Conservation (phyloP, 2,888 invertebrate genomes). For the Lacanobia oleracea region DNA sequence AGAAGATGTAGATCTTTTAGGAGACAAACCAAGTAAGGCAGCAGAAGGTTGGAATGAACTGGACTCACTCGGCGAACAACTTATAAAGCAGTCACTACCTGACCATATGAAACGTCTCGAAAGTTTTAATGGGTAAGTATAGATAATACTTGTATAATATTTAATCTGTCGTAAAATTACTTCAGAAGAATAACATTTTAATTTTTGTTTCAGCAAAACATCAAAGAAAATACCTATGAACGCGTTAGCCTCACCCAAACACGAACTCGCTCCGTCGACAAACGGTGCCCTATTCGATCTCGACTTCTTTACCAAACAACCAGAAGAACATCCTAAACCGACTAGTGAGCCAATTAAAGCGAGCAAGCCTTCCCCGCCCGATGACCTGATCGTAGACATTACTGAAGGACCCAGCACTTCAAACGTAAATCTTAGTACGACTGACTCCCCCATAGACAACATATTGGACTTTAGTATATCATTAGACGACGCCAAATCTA, state of each 20-base stretch:
- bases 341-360: conserved; percentile 44
- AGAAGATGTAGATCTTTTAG: conserved; percentile 82
- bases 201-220: conserved; percentile 82
- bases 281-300: conserved; percentile 84
- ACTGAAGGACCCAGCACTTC: conserved; percentile 75
- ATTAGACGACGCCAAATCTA: conserved; percentile 69
- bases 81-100: conserved; percentile 93
- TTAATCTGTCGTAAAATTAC: not conserved
- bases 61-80: conserved; percentile 95
- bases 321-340: conserved; percentile 66
- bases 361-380: conserved; percentile 68
- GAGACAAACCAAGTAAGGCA: conserved; percentile 75
- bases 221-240: conserved; percentile 92
- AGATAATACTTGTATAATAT: not conserved
- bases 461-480: conserved; percentile 76
- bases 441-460: conserved; percentile 71
- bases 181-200: not conserved
- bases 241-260: conserved; percentile 85
- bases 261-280: conserved; percentile 68
- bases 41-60: conserved; percentile 93
- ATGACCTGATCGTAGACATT: conserved; percentile 91
- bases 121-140: conserved; percentile 80
- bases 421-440: conserved; percentile 57
- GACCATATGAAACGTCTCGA: conserved; percentile 83
- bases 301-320: conserved; percentile 87